A percentile compares a stretch with the other conserved stretches of the same genome.
phyloP scores from a whole-genome alignment of 2,797 vertebrate species.

The Lepus oiostolus region DNA sequence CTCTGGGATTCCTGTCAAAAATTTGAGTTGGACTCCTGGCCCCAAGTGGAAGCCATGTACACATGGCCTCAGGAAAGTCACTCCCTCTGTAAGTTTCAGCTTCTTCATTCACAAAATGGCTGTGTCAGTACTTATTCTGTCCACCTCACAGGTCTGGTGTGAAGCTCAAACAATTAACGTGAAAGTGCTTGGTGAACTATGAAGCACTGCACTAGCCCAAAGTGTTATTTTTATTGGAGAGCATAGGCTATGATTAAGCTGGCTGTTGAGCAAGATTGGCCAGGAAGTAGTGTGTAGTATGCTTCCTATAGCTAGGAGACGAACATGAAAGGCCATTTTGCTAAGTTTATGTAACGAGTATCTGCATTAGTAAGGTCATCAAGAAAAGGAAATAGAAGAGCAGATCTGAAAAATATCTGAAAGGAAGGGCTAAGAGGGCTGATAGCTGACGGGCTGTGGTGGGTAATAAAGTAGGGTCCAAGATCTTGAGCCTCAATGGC shows the following conservation, averaged over 20 bases:
- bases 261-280: conserved; percentile 23
- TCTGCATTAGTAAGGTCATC: conserved; percentile 20
- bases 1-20: conserved; percentile 9
- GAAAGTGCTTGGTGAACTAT: conserved; percentile 35
- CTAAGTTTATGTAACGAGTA: conserved; percentile 44
- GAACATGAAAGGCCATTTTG: conserved; percentile 37
- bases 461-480: background rate
- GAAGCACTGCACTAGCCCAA: conserved; percentile 47
- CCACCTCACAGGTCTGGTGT: background rate
- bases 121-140: background rate
- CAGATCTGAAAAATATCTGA: conserved; percentile 41
- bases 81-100: background rate
- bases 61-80: background rate
- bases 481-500: background rate
- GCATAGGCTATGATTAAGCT: conserved; percentile 48
- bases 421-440: background rate
- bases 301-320: background rate
- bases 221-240: conserved; percentile 52
- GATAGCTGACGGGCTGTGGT: conserved; percentile 48
- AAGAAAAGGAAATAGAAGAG: conserved; percentile 13
- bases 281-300: conserved; percentile 2
- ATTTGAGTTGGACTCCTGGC: background rate
- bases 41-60: background rate
- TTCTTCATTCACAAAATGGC: conserved; percentile 18
- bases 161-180: conserved; percentile 26